Base-by-base conservation (phyloP, 1,140 invertebrate genomes). In the Idris sp. region DNA sequence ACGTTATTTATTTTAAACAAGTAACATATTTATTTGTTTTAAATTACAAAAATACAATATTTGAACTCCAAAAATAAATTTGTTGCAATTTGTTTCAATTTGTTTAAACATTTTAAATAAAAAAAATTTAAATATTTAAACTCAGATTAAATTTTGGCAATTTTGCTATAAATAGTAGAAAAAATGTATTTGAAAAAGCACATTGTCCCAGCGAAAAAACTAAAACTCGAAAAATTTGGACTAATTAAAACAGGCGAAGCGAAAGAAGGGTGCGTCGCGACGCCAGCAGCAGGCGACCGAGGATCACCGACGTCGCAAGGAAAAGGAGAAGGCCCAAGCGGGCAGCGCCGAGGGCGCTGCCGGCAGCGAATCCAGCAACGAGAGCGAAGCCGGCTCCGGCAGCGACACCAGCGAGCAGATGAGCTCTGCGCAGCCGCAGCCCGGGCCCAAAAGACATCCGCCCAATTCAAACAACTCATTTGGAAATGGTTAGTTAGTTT, bases 401-500 rank as follows among this genome's bases (percentile, higher is more conserved):
- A 87, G 85, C 54, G 84, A 86, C 61, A 81, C 83, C 53, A 84
- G 86, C 33, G 86, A 86, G 75, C 83, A 86, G 59, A 72, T 81
- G 49, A 77, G 76, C 48, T 80, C 83, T 5, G 64, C 80, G 59
- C 84, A 86, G 68, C 69, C 85, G 35, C 64, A 79, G 10, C 83
- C 8, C 79, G 83, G 51, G 78, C 64, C 14, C 77, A n/a, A n/a
- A n/a, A n/a, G 83, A 22, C 65, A 69, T 15, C 79, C 81, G 16
- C 77, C 81, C 33, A 87, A 86, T 80, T 83, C 83, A 73, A 85
- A 86, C 78, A 82, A 82, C 76, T 79, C 84, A 54, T 81, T 85
- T 44, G 86, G 84, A 84, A 87, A 87, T 71, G 86, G 86, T 87
- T 84, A 86, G 84, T 84, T n/a, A n/a, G n/a, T n/a, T n/a, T n/a